A percentile compares a stretch with the other conserved stretches of the same genome.
Conservation (phyloP, 2,113 vertebrate genomes). For the Coregonus clupeaformis region DNA sequence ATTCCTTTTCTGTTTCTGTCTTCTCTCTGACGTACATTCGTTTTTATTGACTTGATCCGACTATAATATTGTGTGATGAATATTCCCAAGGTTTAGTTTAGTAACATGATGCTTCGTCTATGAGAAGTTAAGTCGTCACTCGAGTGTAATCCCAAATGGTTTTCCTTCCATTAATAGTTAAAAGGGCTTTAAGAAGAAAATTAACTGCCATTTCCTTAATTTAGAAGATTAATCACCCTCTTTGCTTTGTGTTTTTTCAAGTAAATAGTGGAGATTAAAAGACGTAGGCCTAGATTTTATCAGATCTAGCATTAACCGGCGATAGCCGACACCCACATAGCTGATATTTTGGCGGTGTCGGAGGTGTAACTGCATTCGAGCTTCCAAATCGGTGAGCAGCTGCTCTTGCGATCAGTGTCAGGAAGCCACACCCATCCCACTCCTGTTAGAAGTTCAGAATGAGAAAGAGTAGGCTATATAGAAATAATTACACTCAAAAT, state of each 20-base stretch:
- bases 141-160: conserved; percentile 14
- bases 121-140: conserved; percentile 3
- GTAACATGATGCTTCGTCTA: conserved; percentile 12
- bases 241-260: conserved; percentile 13
- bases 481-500: too few species aligned
- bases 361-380: too few species aligned
- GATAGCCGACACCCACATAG: too few species aligned
- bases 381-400: too few species aligned
- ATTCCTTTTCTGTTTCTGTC: conserved; percentile 11
- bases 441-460: too few species aligned
- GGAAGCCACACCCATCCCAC: too few species aligned
- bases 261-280: conserved; percentile 9
- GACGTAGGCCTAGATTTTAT: too few species aligned
- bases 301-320: too few species aligned
- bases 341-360: too few species aligned
- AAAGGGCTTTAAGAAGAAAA: conserved; percentile 8
- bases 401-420: too few species aligned
- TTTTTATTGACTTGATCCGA: conserved; percentile 1
- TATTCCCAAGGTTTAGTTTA: neutral
- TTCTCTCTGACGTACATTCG: conserved; percentile 7
- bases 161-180: conserved; percentile 5
- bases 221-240: conserved; percentile 15
- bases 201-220: conserved; percentile 11
- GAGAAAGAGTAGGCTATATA: too few species aligned
- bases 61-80: conserved; percentile 13